Conservation (phyloP, 2,888 invertebrate species). For the Cosmia trapezina region DNA sequence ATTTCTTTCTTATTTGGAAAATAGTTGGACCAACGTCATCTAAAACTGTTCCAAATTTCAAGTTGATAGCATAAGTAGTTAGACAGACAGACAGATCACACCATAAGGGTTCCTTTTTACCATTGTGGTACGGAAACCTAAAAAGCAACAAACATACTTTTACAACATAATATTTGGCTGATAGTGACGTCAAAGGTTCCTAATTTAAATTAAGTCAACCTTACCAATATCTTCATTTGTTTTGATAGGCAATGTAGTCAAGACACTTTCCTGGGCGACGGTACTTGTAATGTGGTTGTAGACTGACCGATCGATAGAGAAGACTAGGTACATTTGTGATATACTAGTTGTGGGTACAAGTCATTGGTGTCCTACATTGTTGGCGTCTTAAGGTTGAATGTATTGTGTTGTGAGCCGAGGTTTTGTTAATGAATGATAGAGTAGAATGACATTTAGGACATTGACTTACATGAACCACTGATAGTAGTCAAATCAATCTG, state of each 20-base stretch:
- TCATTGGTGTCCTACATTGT: constrained; percentile 22
- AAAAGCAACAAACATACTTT: neutral
- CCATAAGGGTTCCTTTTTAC: too few species aligned
- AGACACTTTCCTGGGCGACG: constrained; percentile 13
- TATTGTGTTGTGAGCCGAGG: neutral
- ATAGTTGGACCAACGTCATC: too few species aligned
- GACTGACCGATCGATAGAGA: constrained; percentile 46
- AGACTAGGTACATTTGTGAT: neutral
- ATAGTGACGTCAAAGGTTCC: too few species aligned
- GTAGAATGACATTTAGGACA: too few species aligned
- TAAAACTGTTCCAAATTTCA: too few species aligned
- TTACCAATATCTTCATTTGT: neutral
- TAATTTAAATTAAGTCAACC: neutral
- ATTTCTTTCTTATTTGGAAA: too few species aligned
- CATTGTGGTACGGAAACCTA: too few species aligned
- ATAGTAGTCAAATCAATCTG: too few species aligned
- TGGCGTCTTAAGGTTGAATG: constrained; percentile 15
- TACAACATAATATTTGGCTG: too few species aligned
- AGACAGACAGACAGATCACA: too few species aligned
- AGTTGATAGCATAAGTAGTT: too few species aligned
- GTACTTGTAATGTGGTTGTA: constrained; percentile 21
- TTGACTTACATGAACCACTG: too few species aligned
- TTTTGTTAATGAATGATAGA: neutral
- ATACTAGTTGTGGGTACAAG: neutral
- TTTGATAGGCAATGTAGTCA: neutral